These are phyloP conservation scores for Alectoris magna DNA, from an alignment of 2,797 vertebrate species.

Conservation along the genomic window DNA sequence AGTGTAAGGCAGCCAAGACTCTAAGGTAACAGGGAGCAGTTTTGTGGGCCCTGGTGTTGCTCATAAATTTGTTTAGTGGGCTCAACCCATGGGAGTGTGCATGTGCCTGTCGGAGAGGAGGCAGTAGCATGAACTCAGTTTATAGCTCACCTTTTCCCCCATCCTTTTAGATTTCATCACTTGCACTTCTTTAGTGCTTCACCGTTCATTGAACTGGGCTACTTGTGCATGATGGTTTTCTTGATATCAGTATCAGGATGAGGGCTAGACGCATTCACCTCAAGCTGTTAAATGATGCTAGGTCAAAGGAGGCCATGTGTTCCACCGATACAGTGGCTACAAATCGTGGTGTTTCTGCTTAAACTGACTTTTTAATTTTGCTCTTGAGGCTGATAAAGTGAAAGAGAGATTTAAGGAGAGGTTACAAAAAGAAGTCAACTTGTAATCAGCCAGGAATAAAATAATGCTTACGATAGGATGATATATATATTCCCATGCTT, in stretches of 20 bases:
- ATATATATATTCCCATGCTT: not conserved
- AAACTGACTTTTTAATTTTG: conserved; percentile 26
- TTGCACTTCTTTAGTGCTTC: not conserved
- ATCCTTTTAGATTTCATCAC: not conserved
- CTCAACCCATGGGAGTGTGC: not conserved
- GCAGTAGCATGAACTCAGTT: not conserved
- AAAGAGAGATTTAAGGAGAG: conserved; percentile 40
- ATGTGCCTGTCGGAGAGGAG: not conserved
- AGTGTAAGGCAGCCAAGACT: not conserved
- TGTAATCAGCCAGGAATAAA: conserved; percentile 23
- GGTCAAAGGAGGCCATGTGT: not conserved
- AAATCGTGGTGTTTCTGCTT: conserved; percentile 1
- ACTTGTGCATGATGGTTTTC: not conserved
- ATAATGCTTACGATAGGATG: not conserved
- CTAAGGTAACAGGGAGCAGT: rapidly evolving
- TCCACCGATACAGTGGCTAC: not conserved
- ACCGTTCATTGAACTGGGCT: not conserved
- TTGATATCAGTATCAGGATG: not conserved
- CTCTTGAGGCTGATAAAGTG: not conserved
- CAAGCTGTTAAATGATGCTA: not conserved
- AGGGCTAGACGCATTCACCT: not conserved
- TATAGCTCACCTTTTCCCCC: not conserved
- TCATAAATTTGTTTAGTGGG: not conserved
- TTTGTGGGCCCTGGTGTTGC: not conserved
- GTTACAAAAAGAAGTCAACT: conserved; percentile 23